Conservation (phyloP, 1,140 invertebrate genomes). For the Episyrphus balteatus region DNA sequence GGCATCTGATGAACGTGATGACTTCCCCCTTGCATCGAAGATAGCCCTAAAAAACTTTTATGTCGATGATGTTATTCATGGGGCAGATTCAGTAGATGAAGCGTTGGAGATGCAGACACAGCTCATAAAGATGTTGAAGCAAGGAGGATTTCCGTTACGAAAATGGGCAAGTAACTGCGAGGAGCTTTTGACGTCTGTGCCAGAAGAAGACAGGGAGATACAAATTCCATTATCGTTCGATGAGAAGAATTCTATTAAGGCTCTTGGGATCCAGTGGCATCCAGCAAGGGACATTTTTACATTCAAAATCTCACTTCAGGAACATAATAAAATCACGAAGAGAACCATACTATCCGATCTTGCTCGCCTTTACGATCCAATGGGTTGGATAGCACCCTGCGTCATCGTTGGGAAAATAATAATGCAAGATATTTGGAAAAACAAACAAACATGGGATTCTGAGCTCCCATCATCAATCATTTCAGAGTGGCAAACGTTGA, state of each 20-base stretch:
- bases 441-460: constrained; percentile 12
- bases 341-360: constrained; percentile 8
- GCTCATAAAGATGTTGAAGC: not conserved
- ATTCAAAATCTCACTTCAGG: constrained; percentile 5
- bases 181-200: too few relatives aligned
- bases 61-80: constrained; percentile 33
- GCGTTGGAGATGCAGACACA: constrained; percentile 5
- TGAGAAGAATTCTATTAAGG: constrained; percentile 8
- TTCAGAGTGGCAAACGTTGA: constrained; percentile 3
- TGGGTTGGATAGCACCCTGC: constrained; percentile 12
- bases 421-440: constrained; percentile 12
- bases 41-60: constrained; percentile 29
- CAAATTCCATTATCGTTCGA: constrained; percentile 3
- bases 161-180: too few relatives aligned
- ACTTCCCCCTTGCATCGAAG: constrained; percentile 13
- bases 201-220: not conserved
- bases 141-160: not conserved
- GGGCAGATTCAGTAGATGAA: constrained; percentile 14
- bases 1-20: constrained; percentile 18
- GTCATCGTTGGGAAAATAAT: constrained; percentile 13
- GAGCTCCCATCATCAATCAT: constrained; percentile 1
- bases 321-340: too few relatives aligned
- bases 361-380: constrained; percentile 12
- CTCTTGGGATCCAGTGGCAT: too few relatives aligned
- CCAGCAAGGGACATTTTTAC: constrained; percentile 11